Conservation (phyloP, 2,113 vertebrate species). For the Archilochus colubris region DNA sequence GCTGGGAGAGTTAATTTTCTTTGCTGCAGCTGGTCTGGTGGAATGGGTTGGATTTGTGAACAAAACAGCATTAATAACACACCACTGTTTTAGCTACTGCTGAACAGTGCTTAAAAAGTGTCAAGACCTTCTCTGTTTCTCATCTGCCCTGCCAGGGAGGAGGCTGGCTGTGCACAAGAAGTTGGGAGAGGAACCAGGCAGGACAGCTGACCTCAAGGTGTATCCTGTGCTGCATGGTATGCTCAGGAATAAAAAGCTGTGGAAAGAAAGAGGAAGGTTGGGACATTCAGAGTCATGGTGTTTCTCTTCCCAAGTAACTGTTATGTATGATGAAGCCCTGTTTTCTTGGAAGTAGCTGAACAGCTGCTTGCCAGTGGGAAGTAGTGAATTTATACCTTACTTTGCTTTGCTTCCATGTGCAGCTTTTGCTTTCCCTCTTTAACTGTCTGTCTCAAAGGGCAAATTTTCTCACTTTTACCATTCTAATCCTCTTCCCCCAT, state of each 20-base stretch:
- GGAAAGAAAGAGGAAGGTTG: background rate
- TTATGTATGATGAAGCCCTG: background rate
- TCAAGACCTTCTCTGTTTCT: background rate
- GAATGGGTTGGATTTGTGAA: background rate
- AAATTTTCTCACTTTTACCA: background rate
- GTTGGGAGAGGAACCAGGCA: background rate
- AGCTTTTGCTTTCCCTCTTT: background rate
- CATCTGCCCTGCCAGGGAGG: background rate
- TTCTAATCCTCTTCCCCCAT: background rate
- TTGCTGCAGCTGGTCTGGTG: background rate
- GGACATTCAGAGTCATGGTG: fast-evolving
- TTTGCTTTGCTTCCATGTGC: background rate
- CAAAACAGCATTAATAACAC: background rate
- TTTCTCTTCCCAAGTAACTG: background rate
- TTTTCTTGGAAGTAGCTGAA: background rate
- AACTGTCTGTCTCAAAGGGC: fast-evolving
- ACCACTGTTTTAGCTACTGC: background rate
- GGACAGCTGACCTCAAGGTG: background rate
- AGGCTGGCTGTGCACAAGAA: background rate
- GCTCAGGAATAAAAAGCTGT: background rate
- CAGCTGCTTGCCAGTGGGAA: background rate
- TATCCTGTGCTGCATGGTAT: background rate
- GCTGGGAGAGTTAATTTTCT: background rate
- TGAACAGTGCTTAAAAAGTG: background rate
- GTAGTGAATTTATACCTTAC: background rate